Conservation (phyloP, 2,888 invertebrate species). For the Sturmia bella region DNA sequence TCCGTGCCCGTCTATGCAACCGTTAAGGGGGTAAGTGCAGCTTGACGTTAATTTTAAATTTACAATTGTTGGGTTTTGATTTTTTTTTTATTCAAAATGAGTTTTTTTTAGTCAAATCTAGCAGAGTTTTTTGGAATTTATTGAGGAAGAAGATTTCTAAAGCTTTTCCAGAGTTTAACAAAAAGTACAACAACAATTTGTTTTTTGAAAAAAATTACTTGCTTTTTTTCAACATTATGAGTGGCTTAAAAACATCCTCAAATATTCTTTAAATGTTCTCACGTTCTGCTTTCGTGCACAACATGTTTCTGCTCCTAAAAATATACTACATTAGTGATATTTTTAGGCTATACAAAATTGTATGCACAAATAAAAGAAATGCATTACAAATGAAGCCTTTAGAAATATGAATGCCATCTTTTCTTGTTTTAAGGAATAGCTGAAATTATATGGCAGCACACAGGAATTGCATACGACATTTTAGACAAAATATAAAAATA, state of each 20-base stretch:
- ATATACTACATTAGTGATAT: conserved; percentile 25
- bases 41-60: conserved; percentile 39
- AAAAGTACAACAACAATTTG: too few species aligned
- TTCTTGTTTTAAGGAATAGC: neutral
- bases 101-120: too few species aligned
- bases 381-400: neutral
- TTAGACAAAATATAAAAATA: too few species aligned
- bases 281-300: conserved; percentile 33
- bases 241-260: conserved; percentile 10
- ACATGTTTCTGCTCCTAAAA: conserved; percentile 29
- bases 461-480: too few species aligned
- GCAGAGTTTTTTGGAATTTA: too few species aligned
- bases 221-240: neutral
- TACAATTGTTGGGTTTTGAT: too few species aligned
- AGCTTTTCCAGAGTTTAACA: too few species aligned
- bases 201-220: too few species aligned
- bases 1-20: conserved; percentile 97
- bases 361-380: conserved; percentile 17
- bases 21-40: conserved; percentile 91
- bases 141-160: too few species aligned
- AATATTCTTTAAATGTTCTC: conserved; percentile 29
- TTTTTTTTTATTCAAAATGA: too few species aligned
- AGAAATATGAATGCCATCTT: conserved; percentile 20
- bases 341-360: conserved; percentile 3
- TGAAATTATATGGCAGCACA: too few species aligned